Base-by-base conservation (phyloP, 2,113 vertebrate genomes). In the Budorcas taxicolor region DNA sequence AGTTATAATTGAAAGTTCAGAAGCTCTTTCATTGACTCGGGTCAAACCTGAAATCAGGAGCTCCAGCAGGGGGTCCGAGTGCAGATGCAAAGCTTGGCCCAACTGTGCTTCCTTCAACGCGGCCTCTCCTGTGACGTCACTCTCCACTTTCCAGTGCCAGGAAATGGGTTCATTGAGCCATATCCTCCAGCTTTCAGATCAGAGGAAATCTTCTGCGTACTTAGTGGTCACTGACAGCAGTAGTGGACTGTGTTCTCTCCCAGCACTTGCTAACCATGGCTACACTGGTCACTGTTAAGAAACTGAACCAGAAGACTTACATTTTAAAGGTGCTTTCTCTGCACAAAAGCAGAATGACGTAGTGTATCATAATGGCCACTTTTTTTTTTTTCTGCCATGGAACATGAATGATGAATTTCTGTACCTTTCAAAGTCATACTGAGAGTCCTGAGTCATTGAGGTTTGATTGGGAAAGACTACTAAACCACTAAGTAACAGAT, bases 241-340 rank as follows among this genome's bases (percentile, higher is more conserved):
- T 50, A 80, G 80, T 53, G 50, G 50, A 81, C 45, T 53, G 4
- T n/a, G n/a, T 92, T 74, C 40, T 36, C n/a, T 94, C 74, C 62
- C 53, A 93, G 52, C 16, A 11, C 53, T 87, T 64, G 45, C 45
- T 87, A 81, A 45, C 57, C 84, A 58, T 74, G 74, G 52, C 58
- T 76, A 47, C 31, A 5, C 57, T 2, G 13, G 57, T 57, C 81
- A 92, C 52, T 52, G 36, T 31, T 60, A 81, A 96, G 81, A 87
- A 95, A 87, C 15, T 57, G 40, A 81, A 64, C 45, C 36, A 90
- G 62, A 55, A 64, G 45, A 92, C 87, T 84, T 80, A 19, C 31
- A 80, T 96, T 95, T n/a, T 64, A 97, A 74, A 92, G 71, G 23
- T 29, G 31, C 85, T 95, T 78, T 80, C 33, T 67, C 45, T 27